These are phyloP conservation scores for Benthosema pterotum DNA, from an alignment of 2,797 vertebrate genomes.

Conservation along the genomic window DNA sequence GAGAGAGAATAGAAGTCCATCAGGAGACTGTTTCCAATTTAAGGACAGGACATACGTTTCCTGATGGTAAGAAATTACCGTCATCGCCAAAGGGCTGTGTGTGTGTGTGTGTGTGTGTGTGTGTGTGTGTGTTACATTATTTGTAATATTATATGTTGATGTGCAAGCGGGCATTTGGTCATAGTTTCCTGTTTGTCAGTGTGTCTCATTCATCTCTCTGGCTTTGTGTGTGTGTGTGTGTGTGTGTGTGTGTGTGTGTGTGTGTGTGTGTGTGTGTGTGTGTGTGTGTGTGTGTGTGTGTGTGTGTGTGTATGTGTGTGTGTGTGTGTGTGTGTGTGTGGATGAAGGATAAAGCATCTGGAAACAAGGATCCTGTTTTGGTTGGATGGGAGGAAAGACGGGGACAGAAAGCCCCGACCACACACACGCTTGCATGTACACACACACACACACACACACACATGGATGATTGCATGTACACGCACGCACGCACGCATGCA, in stretches of 20 bases:
- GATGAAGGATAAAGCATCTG: background rate
- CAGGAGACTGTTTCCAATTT: conserved; percentile 1
- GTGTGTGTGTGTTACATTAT: background rate
- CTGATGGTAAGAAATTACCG: background rate
- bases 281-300: conserved; percentile 10
- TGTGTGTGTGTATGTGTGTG: conserved; percentile 1
- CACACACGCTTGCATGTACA: background rate
- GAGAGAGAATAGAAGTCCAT: background rate
- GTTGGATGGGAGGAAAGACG: conserved; percentile 12
- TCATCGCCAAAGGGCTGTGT: background rate
- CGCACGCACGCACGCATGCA: background rate
- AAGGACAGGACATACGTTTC: background rate
- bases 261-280: conserved; percentile 7
- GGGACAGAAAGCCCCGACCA: background rate
- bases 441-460: conserved; percentile 8
- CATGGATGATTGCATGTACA: background rate
- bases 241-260: background rate
- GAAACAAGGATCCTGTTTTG: conserved; percentile 4
- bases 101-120: background rate
- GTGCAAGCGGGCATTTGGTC: background rate
- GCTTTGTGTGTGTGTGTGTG: background rate
- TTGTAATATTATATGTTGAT: background rate
- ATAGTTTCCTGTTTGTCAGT: background rate
- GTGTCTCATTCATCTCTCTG: background rate
- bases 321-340: background rate